Percentiles rank a stretch among this genome's conserved stretches.
These are phyloP conservation scores for Cantharis flavilabris DNA, from an alignment of 2,888 invertebrate species.

Conservation along the genomic window DNA sequence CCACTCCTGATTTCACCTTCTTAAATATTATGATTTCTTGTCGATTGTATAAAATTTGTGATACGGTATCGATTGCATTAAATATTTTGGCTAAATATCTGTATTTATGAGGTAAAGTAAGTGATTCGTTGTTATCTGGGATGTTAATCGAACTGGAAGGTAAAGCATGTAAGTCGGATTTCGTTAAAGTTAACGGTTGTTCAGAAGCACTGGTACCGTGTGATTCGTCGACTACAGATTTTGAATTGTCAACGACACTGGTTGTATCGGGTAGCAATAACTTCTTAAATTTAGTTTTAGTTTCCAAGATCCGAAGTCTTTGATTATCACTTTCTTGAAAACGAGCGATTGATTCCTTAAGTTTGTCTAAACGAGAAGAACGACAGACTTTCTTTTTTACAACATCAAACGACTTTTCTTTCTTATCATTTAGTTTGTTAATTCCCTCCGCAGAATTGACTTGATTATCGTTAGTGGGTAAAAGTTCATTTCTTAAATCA, in stretches of 20 bases:
- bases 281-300: constrained; percentile 43
- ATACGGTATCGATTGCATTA: constrained; percentile 81
- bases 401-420: constrained; percentile 70
- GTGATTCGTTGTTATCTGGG: constrained; percentile 62
- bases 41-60: constrained; percentile 82
- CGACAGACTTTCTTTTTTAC: constrained; percentile 69
- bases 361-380: constrained; percentile 70
- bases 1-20: constrained; percentile 85
- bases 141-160: constrained; percentile 66
- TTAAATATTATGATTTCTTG: constrained; percentile 86
- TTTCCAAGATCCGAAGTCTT: constrained; percentile 57
- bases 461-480: neutral
- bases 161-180: constrained; percentile 55
- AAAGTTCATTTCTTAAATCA: neutral
- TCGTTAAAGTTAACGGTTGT: constrained; percentile 56
- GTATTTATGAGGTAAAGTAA: constrained; percentile 84
- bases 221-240: constrained; percentile 66
- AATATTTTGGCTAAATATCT: constrained; percentile 82
- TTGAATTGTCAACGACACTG: constrained; percentile 60
- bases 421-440: neutral
- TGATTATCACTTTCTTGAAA: constrained; percentile 68
- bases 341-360: constrained; percentile 69
- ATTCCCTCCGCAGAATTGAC: neutral
- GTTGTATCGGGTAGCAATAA: constrained; percentile 62
- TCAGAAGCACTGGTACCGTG: constrained; percentile 65